Base-by-base conservation (phyloP, 2,888 invertebrate species). In the Coecobrya sp. region DNA sequence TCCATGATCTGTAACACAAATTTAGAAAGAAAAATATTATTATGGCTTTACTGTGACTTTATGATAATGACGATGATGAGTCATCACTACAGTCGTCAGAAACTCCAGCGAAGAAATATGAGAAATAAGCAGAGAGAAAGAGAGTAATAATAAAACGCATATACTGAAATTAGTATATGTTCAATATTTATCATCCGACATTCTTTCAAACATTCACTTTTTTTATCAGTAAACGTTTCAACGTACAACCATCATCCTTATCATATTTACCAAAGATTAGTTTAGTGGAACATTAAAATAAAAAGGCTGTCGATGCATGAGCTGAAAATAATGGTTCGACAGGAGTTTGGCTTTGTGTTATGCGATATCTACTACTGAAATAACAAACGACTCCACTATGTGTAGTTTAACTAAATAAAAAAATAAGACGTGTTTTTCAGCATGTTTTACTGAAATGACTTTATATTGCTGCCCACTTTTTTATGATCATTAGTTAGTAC, bases 1-100 rank as follows among this genome's bases (percentile, higher is more conserved):
- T 79, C 79, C 79, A 79, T 52, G 52, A 79, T 49, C 79, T 79
- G 79, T 25, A 76, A 49, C n/a, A 49, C 11, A 79, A 27, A 16
- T 52, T 52, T 52, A 79, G 7, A 22, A 45, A 76, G 5, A 27
- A 65, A 8, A 65, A 27, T 27, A 0, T 30, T 30, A 27, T 11
- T 13, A 22, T 65, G 62, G 22, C 25, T n/a, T n/a, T 4, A 36
- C 36, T 36, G n/a, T 55, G 5, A 25, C 11, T 22, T 0, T 11
- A 30, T 68, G 36, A 13, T 30, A 68, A 68, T 30, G 16, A 11
- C n/a, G 16, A 42, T 8, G 59, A 30, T 30, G 30, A 73, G 25
- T 73, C 36, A 73, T 42, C 16, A 19, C 42, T 30, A n/a, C n/a
- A 76, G 11, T 49, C 49, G 49, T 76, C 49, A 76, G 10, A 10